These are phyloP conservation scores for Myripristis murdjan DNA, from an alignment of 2,797 vertebrate genomes.

Conservation along the genomic window DNA sequence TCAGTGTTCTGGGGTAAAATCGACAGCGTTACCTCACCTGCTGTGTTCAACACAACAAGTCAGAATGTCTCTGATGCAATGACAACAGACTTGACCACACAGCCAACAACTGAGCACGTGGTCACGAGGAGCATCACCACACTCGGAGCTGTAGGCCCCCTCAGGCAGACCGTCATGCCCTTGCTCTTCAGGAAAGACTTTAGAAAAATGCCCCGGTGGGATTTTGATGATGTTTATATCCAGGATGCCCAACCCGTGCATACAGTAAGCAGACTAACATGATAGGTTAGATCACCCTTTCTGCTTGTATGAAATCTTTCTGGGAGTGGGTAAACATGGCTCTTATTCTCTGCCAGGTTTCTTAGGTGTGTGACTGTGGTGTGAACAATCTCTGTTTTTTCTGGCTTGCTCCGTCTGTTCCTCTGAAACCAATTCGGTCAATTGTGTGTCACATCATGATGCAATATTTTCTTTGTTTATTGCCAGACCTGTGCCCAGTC, in stretches of 20 bases:
- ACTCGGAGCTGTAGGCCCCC: accelerated
- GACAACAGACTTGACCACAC: background rate
- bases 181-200: constrained; percentile 51
- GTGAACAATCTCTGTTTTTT: background rate
- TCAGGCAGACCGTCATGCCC: constrained; percentile 58
- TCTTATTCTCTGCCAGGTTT: background rate
- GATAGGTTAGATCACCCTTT: background rate
- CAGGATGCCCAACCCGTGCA: constrained; percentile 48
- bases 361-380: background rate
- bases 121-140: background rate
- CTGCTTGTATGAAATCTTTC: background rate
- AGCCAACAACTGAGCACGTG: accelerated
- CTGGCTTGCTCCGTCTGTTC: constrained; percentile 82
- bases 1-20: background rate
- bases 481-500: constrained; percentile 88
- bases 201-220: constrained; percentile 72
- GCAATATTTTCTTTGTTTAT: constrained; percentile 38
- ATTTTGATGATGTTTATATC: constrained; percentile 80
- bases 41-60: no score
- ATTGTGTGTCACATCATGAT: constrained; percentile 50
- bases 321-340: background rate
- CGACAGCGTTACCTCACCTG: background rate
- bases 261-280: constrained; percentile 58
- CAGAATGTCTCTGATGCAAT: accelerated
- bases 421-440: constrained; percentile 55